These are phyloP conservation scores for Andrena chrysosceles DNA, from an alignment of 2,888 invertebrate species.

Conservation along the genomic window DNA sequence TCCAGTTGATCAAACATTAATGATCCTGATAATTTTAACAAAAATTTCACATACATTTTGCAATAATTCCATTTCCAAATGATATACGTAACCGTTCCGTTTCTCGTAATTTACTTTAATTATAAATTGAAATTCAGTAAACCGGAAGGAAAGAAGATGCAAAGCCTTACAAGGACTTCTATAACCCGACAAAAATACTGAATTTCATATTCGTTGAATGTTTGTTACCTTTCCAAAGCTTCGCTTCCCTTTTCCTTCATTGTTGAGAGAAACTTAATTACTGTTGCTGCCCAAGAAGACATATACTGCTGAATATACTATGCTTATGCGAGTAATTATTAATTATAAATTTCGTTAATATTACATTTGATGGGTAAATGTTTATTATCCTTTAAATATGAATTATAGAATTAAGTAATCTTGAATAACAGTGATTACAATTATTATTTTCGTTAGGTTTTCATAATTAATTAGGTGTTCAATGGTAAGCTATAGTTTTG, in stretches of 20 bases:
- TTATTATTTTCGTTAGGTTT: background rate
- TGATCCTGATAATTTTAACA: too few relatives aligned
- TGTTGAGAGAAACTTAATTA: background rate
- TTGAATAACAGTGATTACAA: background rate
- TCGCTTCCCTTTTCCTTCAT: conserved; percentile 12
- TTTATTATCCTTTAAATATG: background rate
- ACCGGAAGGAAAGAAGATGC: conserved; percentile 9
- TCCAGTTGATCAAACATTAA: too few relatives aligned
- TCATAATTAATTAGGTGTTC: conserved; percentile 7
- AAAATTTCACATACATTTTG: background rate
- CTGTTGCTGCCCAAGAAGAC: conserved; percentile 2
- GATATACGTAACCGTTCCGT: background rate
- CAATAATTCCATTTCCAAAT: background rate
- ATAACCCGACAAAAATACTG: background rate
- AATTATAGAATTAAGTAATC: conserved; percentile 10
- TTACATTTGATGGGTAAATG: background rate
- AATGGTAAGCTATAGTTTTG: conserved; percentile 15
- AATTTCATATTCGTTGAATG: background rate
- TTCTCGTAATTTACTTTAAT: background rate
- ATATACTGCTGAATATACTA: conserved; percentile 1
- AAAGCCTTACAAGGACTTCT: conserved; percentile 1
- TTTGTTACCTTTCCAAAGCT: conserved; percentile 21
- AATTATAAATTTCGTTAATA: conserved; percentile 23
- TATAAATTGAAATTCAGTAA: background rate
- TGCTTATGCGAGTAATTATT: background rate